These are phyloP conservation scores for Bos taurus DNA, from an alignment of 2,113 vertebrate genomes.

Conservation along the genomic window DNA sequence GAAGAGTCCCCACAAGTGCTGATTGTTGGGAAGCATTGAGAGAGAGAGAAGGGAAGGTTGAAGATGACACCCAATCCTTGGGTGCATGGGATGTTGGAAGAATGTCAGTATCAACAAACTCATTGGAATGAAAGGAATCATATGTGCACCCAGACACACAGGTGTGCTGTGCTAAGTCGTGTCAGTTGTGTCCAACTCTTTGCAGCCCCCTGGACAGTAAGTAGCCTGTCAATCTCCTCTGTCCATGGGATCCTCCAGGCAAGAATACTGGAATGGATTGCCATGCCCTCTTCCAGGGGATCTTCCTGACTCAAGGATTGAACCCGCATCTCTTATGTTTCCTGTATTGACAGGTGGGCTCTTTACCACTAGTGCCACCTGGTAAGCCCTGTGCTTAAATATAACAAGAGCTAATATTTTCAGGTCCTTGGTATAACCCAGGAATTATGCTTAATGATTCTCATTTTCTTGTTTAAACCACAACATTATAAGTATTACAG, in stretches of 20 bases:
- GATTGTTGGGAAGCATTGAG: background rate
- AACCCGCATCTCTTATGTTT: background rate
- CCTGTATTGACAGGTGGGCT: background rate
- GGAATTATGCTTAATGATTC: background rate
- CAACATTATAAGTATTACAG: background rate
- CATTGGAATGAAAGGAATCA: background rate
- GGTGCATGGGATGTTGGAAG: background rate
- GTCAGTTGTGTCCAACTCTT: background rate
- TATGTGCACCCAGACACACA: background rate
- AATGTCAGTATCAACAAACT: background rate
- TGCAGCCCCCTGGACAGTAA: background rate
- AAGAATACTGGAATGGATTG: background rate
- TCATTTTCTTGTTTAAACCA: background rate
- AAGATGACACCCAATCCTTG: background rate
- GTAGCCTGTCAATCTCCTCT: background rate
- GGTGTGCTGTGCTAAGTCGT: background rate
- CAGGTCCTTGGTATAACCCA: background rate
- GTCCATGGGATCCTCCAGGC: background rate
- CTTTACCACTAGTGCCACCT: background rate
- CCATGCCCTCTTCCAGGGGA: background rate
- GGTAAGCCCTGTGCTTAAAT: background rate
- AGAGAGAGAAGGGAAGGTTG: background rate
- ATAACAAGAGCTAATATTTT: background rate
- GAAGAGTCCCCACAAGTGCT: background rate
- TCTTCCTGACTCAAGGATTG: background rate